phyloP scores from a whole-genome alignment of 2,888 invertebrate genomes.

The Lithodes maja region DNA sequence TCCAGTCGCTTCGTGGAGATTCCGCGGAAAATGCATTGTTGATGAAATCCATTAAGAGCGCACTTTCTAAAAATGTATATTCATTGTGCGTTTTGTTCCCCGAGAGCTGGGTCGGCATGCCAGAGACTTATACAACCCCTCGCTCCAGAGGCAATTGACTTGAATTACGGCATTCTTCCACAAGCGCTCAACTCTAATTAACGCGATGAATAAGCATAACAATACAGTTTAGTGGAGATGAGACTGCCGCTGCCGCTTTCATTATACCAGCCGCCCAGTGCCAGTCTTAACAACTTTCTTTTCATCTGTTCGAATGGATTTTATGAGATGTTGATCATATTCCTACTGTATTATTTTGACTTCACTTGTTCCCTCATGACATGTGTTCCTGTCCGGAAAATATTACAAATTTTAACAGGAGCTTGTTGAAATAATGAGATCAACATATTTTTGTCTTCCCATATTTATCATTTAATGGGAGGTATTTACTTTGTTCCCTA shows the following conservation, averaged over 20 bases:
- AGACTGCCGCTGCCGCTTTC: not conserved
- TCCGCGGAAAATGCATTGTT: conserved; percentile 29
- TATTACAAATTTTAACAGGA: too few species aligned
- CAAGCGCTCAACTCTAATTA: not conserved
- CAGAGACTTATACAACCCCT: not conserved
- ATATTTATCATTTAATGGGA: too few species aligned
- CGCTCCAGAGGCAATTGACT: conserved; percentile 8
- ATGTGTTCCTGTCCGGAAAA: too few species aligned
- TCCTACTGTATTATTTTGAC: too few species aligned
- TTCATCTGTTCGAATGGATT: too few species aligned
- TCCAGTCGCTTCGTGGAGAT: conserved; percentile 39
- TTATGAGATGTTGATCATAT: too few species aligned
- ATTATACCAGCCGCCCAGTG: not conserved
- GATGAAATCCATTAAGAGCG: conserved; percentile 40
- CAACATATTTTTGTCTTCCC: too few species aligned
- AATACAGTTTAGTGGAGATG: not conserved
- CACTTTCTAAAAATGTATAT: conserved; percentile 44
- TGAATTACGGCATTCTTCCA: conserved; percentile 13
- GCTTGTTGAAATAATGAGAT: too few species aligned
- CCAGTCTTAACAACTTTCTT: not conserved
- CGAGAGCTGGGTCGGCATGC: not conserved
- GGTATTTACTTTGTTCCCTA: too few species aligned
- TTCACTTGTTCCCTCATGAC: too few species aligned
- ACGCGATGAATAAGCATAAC: not conserved
- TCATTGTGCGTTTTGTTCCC: conserved; percentile 37